Evolutionary conservation across 35 echinoderm and acorn worm species (phyloP).

Genomic region (Apostichopus japonicus): DNA sequence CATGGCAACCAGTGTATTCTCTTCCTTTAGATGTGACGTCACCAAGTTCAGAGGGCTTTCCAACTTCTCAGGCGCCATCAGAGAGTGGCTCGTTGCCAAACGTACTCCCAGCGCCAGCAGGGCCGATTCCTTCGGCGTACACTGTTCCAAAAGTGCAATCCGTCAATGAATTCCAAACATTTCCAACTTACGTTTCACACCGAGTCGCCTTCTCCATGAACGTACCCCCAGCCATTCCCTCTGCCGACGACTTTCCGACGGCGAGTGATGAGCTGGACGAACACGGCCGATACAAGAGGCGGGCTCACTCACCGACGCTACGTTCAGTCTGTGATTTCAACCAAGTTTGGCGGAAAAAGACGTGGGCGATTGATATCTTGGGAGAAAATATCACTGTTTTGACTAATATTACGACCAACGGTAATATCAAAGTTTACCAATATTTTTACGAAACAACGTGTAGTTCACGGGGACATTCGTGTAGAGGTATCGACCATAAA

Average conservation of each 20-base stretch:
- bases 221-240: constrained; percentile 45
- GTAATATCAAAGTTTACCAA: constrained; percentile 28
- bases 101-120: constrained; percentile 30
- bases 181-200: constrained; percentile 46
- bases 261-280: constrained; percentile 9
- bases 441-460: constrained; percentile 62
- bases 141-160: constrained; percentile 49
- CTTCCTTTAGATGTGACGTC: constrained; percentile 50
- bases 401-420: constrained; percentile 41
- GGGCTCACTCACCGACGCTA: neutral
- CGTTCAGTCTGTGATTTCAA: constrained; percentile 18
- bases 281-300: constrained; percentile 33
- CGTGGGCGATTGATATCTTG: constrained; percentile 58
- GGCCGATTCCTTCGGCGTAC: neutral
- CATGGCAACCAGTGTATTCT: constrained; percentile 58
- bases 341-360: constrained; percentile 11
- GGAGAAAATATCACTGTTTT: constrained; percentile 65
- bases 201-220: constrained; percentile 23
- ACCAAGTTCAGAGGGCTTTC: constrained; percentile 53
- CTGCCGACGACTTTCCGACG: constrained; percentile 30
- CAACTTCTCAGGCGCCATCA: constrained; percentile 38
- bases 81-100: constrained; percentile 20
- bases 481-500: constrained; percentile 39
- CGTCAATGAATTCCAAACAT: constrained; percentile 36
- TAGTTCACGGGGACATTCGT: constrained; percentile 9